Evolutionary conservation across 2,797 vertebrate genomes (phyloP).

Genomic region (Typhlichthys subterraneus): DNA sequence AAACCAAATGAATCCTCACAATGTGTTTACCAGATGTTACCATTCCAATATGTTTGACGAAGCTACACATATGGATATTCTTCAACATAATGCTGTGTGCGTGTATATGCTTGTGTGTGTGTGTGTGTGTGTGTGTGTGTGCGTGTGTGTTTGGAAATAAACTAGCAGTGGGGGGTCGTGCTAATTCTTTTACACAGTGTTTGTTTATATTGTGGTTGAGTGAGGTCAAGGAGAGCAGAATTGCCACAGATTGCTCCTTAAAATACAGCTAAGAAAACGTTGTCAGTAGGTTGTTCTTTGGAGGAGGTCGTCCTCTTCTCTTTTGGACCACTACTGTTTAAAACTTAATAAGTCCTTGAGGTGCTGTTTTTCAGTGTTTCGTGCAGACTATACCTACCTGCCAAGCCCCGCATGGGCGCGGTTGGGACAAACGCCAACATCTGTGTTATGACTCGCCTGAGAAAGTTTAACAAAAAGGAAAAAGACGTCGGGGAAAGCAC

Average conservation of each 20-base stretch:
- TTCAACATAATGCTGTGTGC: too few relatives aligned
- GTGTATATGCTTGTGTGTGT: too few relatives aligned
- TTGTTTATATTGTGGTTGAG: neutral
- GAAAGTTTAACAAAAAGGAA: conserved; percentile 63
- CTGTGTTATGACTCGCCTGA: conserved; percentile 74
- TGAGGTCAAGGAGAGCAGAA: neutral
- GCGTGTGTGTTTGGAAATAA: neutral
- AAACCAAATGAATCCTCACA: conserved; percentile 30
- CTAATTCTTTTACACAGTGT: neutral
- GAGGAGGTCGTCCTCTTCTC: neutral
- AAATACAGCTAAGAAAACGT: too few relatives aligned
- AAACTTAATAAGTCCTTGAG: conserved; percentile 56
- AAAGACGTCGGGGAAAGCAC: conserved; percentile 60
- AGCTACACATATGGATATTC: too few relatives aligned
- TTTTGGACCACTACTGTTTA: neutral
- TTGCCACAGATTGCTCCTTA: too few relatives aligned
- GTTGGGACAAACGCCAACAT: conserved; percentile 65
- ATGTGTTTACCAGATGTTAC: conserved; percentile 63
- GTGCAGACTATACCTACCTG: conserved; percentile 63
- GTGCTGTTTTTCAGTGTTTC: conserved; percentile 50
- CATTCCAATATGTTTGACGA: conserved; percentile 7
- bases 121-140: neutral
- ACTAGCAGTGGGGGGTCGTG: neutral
- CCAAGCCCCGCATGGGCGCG: conserved; percentile 72
- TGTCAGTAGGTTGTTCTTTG: too few relatives aligned